A percentile compares a stretch with the other conserved stretches of the same genome.
These are phyloP conservation scores for Scomber colias DNA, from an alignment of 2,113 vertebrate species.

Conservation along the genomic window DNA sequence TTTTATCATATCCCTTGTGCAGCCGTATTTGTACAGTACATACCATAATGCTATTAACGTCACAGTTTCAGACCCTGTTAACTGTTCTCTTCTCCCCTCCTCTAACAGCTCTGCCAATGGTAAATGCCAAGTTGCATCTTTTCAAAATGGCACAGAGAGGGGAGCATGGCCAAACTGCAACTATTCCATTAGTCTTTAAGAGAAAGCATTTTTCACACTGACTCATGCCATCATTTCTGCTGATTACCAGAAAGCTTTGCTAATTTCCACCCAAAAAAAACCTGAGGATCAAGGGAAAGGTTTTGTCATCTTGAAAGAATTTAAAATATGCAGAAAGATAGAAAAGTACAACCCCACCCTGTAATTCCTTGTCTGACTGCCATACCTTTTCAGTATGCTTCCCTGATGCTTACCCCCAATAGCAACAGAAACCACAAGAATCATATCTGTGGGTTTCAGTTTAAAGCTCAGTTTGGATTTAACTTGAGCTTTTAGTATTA, in stretches of 20 bases:
- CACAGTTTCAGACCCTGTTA: not conserved
- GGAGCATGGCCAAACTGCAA: constrained; percentile 6
- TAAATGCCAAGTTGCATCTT: constrained; percentile 18
- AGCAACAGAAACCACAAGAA: not conserved
- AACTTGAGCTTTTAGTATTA: constrained; percentile 52
- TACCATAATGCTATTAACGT: constrained; percentile 1
- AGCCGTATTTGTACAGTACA: not conserved
- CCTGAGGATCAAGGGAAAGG: not conserved
- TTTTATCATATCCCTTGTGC: too few relatives aligned
- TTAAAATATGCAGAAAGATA: not conserved
- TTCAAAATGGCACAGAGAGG: not conserved
- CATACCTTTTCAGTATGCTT: not conserved
- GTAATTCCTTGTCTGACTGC: not conserved
- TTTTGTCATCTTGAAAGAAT: not conserved
- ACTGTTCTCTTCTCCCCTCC: not conserved
- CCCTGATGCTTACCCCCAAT: not conserved
- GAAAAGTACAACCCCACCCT: not conserved
- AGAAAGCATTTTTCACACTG: constrained; percentile 2
- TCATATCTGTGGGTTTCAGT: not conserved
- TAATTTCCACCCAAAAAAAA: not conserved
- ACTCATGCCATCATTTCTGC: constrained; percentile 16
- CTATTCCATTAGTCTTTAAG: constrained; percentile 1
- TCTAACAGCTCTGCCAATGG: constrained; percentile 2
- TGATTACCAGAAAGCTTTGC: not conserved
- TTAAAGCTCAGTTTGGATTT: constrained; percentile 9